Conservation (phyloP, 2,113 vertebrate species). For the Microtus oregoni region DNA sequence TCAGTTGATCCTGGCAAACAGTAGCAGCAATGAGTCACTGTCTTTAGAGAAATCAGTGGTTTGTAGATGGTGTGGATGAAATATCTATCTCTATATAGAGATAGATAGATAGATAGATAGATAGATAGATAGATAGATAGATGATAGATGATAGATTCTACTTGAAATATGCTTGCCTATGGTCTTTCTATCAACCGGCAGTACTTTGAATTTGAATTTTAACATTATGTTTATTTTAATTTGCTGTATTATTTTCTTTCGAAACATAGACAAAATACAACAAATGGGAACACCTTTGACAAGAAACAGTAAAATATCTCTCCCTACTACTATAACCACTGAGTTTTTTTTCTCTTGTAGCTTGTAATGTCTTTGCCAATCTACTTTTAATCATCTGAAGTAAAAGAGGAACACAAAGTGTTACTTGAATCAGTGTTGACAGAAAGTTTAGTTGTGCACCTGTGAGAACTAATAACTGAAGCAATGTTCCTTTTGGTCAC, state of each 20-base stretch:
- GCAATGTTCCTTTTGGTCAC: neutral
- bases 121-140: too few relatives aligned
- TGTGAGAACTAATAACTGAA: neutral
- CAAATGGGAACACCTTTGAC: conserved; percentile 10
- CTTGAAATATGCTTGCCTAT: conserved; percentile 52
- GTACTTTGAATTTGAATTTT: conserved; percentile 65
- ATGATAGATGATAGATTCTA: neutral
- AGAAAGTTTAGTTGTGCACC: neutral
- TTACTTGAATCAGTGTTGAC: neutral
- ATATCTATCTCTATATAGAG: too few relatives aligned
- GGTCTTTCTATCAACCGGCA: conserved; percentile 48
- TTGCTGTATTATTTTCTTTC: conserved; percentile 56
- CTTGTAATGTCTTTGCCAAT: conserved; percentile 5
- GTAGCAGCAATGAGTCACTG: neutral
- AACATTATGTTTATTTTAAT: conserved; percentile 68
- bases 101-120: too few relatives aligned
- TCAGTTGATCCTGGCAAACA: neutral
- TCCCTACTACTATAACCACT: neutral
- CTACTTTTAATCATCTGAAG: neutral
- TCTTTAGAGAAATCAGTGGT: neutral
- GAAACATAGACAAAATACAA: conserved; percentile 41
- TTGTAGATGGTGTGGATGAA: neutral
- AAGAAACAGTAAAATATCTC: neutral
- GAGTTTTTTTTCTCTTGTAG: neutral
- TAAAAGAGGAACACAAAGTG: neutral